Conservation (phyloP, 1,140 invertebrate genomes). For the Pentalonia nigronervosa region DNA sequence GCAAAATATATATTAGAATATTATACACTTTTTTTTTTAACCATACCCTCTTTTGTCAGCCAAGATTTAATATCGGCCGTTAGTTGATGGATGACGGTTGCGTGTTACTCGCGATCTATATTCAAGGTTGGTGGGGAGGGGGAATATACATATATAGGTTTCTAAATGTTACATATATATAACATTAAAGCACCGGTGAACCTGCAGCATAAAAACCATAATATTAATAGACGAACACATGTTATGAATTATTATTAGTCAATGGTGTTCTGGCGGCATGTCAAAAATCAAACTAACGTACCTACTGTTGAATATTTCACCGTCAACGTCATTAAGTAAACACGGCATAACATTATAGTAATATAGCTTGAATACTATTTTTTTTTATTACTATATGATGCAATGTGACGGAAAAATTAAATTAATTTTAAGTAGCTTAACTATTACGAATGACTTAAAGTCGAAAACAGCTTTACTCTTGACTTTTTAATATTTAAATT, state of each 20-base stretch:
- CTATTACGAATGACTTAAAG: not conserved
- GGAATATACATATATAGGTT: not conserved
- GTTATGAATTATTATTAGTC: constrained; percentile 51
- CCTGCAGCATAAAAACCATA: constrained; percentile 23
- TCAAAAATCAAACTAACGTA: constrained; percentile 49
- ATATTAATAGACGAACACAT: constrained; percentile 55
- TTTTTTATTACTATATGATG: not conserved
- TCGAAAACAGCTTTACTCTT: not conserved
- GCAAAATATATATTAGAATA: constrained; percentile 49
- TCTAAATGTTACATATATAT: not conserved
- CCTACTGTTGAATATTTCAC: constrained; percentile 3
- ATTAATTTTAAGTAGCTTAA: not conserved
- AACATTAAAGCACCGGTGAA: not conserved
- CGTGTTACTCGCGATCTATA: constrained; percentile 31
- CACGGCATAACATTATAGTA: not conserved
- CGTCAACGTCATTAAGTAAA: constrained; percentile 5
- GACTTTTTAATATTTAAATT: not conserved
- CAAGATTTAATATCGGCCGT: constrained; percentile 53
- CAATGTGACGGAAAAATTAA: constrained; percentile 1
- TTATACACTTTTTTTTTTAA: constrained; percentile 41
- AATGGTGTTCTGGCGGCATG: constrained; percentile 2
- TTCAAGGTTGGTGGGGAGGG: not conserved
- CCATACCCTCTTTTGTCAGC: constrained; percentile 45
- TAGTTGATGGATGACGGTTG: constrained; percentile 53
- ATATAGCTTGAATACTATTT: not conserved